Conservation (phyloP, 2,113 vertebrate genomes). For the Tricholaema leucomelas region DNA sequence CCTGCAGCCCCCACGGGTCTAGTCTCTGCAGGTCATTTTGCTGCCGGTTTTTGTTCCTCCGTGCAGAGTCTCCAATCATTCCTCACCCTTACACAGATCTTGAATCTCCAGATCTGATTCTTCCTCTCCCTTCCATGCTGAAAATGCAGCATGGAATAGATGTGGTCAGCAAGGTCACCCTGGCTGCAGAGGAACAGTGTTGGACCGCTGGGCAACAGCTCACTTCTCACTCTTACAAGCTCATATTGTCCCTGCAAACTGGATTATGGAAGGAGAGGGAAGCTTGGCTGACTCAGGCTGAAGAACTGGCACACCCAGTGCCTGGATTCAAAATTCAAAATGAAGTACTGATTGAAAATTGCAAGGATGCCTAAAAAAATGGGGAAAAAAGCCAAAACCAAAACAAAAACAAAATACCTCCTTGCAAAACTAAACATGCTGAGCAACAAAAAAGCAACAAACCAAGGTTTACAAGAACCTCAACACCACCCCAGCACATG, state of each 20-base stretch:
- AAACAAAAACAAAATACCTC: not conserved
- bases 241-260: accelerated
- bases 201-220: no score
- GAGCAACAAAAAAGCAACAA: not conserved
- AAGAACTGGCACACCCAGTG: not conserved
- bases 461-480: not conserved
- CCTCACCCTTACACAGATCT: not conserved
- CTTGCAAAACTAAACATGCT: not conserved
- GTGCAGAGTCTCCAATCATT: not conserved
- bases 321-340: not conserved
- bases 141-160: accelerated
- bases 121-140: not conserved
- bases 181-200: not conserved
- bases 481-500: not conserved
- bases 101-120: not conserved
- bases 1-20: not conserved
- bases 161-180: accelerated
- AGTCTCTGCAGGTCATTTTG: not conserved
- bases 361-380: not conserved
- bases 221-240: not conserved
- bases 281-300: not conserved
- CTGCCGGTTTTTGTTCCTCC: not conserved
- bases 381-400: no score
- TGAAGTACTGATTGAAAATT: not conserved
- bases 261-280: not conserved